Evolutionary conservation across 1,140 invertebrate species (phyloP).

Genomic region (Aphis craccivora): DNA sequence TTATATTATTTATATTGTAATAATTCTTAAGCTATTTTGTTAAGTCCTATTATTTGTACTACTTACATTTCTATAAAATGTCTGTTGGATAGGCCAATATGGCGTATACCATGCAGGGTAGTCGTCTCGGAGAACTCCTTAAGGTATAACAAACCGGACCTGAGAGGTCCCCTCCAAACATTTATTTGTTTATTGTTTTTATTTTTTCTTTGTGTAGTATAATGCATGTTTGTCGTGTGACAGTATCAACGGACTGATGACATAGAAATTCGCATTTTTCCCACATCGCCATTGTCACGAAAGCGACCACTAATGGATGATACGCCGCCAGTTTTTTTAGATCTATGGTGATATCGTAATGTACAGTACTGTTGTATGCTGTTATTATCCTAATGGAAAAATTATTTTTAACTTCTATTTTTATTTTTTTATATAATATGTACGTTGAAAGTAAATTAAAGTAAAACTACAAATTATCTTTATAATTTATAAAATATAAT

Average conservation of each 20-base stretch:
- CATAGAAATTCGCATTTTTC: conserved; percentile 50
- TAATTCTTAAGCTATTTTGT: background rate
- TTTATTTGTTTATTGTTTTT: conserved; percentile 53
- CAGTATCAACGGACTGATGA: background rate
- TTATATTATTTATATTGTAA: background rate
- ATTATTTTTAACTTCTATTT: conserved; percentile 35
- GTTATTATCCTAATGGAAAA: conserved; percentile 56
- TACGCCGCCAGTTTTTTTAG: conserved; percentile 52
- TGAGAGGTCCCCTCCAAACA: background rate
- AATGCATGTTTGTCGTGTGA: conserved; percentile 24
- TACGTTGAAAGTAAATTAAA: conserved; percentile 39
- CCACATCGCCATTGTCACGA: conserved; percentile 56
- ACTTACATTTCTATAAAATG: conserved; percentile 58
- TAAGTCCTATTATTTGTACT: background rate
- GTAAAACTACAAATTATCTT: conserved; percentile 15
- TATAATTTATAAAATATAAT: background rate
- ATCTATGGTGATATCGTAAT: conserved; percentile 39
- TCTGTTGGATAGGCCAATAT: conserved; percentile 52
- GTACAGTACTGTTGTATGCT: conserved; percentile 21
- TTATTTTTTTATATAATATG: background rate
- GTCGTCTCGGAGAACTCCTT: conserved; percentile 58
- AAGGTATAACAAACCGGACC: conserved; percentile 28
- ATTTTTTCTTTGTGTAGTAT: conserved; percentile 33
- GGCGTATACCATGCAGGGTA: conserved; percentile 56
- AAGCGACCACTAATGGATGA: conserved; percentile 55